These are phyloP conservation scores for Alethe castanea DNA, from an alignment of 2,113 vertebrate genomes.

Conservation along the genomic window DNA sequence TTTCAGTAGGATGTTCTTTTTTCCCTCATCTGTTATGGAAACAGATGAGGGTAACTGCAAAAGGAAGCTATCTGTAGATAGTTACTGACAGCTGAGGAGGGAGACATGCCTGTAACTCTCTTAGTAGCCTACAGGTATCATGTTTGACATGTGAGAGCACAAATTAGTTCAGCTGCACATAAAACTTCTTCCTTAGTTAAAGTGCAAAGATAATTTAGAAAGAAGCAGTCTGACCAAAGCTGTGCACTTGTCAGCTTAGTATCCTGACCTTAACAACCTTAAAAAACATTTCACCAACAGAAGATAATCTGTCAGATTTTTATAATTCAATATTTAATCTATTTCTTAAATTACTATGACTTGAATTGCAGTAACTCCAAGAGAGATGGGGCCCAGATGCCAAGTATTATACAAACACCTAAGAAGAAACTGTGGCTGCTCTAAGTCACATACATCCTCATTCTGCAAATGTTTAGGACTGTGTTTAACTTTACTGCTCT, in stretches of 20 bases:
- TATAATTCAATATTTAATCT: slow-evolving; percentile 8
- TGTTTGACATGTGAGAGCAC: background rate
- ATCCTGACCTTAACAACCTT: background rate
- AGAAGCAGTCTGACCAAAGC: background rate
- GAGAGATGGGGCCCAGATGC: slow-evolving; percentile 5
- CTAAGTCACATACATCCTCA: background rate
- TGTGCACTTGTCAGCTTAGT: background rate
- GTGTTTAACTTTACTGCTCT: slow-evolving; percentile 24
- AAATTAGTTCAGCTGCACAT: background rate
- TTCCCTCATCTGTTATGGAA: background rate
- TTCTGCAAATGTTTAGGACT: slow-evolving; percentile 18
- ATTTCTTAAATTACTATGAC: slow-evolving; percentile 18
- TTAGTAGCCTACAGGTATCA: background rate
- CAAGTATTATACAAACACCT: background rate
- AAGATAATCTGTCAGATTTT: background rate
- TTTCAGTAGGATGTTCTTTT: background rate
- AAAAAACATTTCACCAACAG: background rate
- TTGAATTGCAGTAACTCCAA: slow-evolving; percentile 27
- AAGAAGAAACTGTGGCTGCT: background rate
- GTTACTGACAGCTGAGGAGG: background rate
- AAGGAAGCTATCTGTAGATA: background rate
- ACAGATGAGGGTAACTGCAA: background rate
- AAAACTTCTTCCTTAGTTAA: background rate
- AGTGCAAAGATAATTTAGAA: background rate
- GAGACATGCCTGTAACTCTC: background rate